Evolutionary conservation across 1,140 invertebrate genomes (phyloP).

Genomic region (Tetramorium alpestre): DNA sequence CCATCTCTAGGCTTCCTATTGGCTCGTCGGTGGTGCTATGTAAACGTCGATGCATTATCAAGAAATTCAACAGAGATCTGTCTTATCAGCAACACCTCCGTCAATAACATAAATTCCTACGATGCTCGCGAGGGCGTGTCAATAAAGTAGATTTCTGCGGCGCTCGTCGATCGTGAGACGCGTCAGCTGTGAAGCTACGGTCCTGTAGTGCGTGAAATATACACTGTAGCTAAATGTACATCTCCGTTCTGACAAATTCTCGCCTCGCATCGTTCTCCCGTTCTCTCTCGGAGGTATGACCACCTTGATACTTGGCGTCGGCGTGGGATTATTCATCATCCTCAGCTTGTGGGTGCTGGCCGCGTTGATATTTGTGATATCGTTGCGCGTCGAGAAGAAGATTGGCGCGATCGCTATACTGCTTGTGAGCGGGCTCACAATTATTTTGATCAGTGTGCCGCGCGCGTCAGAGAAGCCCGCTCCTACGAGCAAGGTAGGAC

Average conservation of each 20-base stretch:
- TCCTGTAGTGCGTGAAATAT: neutral
- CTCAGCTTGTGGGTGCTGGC: conserved; percentile 86
- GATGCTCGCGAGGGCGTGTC: neutral
- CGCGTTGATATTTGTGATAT: conserved; percentile 86
- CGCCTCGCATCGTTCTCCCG: neutral
- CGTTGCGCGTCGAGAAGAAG: conserved; percentile 86
- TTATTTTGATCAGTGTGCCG: conserved; percentile 86
- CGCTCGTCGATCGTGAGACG: neutral
- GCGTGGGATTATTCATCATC: conserved; percentile 87
- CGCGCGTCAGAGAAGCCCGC: conserved; percentile 80
- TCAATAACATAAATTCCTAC: too few species aligned
- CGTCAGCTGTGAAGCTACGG: neutral
- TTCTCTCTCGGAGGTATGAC: conserved; percentile 81
- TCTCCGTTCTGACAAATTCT: neutral
- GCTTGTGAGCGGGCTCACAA: conserved; percentile 84
- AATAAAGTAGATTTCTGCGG: neutral
- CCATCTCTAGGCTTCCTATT: too few species aligned
- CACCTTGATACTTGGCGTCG: conserved; percentile 86
- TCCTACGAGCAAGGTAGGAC: conserved; percentile 78
- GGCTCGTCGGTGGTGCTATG: too few species aligned
- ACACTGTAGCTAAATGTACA: neutral
- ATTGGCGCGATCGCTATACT: conserved; percentile 85
- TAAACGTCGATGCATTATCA: too few species aligned
- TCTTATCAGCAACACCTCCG: too few species aligned
- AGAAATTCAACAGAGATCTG: too few species aligned